Evolutionary conservation across 1,140 invertebrate species (phyloP).

Genomic region (Sycobia sp.): DNA sequence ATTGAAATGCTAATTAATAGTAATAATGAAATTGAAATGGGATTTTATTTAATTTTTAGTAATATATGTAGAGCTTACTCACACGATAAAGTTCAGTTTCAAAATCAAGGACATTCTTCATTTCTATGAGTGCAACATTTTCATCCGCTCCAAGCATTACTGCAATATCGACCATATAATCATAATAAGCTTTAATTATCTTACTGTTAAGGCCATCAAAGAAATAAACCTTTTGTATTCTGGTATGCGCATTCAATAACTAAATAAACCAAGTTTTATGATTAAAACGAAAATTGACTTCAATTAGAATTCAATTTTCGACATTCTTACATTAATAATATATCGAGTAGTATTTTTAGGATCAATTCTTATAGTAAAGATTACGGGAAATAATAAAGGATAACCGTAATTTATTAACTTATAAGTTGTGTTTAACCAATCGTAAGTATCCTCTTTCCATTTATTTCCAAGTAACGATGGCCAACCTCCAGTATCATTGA

Average conservation of each 20-base stretch:
- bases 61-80: too few species aligned
- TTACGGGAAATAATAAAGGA: constrained; percentile 88
- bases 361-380: constrained; percentile 86
- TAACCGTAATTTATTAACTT: constrained; percentile 79
- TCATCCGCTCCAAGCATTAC: constrained; percentile 83
- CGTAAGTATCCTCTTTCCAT: constrained; percentile 76
- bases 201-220: constrained; percentile 51
- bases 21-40: too few species aligned
- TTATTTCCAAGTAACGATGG: constrained; percentile 79
- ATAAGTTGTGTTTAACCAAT: constrained; percentile 81
- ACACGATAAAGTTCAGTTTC: constrained; percentile 67
- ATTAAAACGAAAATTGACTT: too few species aligned
- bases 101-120: constrained; percentile 66
- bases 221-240: not conserved
- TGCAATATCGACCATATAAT: constrained; percentile 87
- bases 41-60: too few species aligned
- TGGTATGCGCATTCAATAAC: not conserved
- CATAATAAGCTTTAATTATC: constrained; percentile 77
- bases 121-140: constrained; percentile 54
- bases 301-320: not conserved
- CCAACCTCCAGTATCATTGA: constrained; percentile 84
- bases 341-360: constrained; percentile 84
- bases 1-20: too few species aligned
- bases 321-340: constrained; percentile 77
- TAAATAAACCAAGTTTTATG: constrained; percentile 57